phyloP scores from a whole-genome alignment of 2,888 invertebrate genomes.

The Leuctra nigra region DNA sequence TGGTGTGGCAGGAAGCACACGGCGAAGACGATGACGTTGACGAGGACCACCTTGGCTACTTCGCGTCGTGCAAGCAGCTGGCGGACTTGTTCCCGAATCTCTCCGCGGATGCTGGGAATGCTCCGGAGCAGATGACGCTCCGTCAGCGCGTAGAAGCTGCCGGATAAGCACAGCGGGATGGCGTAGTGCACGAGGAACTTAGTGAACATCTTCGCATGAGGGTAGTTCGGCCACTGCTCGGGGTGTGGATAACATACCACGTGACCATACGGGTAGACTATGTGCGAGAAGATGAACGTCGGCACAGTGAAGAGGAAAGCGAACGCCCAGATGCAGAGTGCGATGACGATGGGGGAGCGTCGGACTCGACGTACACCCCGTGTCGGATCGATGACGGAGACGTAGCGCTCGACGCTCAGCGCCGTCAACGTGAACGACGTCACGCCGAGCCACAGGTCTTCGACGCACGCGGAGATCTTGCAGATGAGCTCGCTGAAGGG shows the following conservation, averaged over 20 bases:
- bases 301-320: slow-evolving; percentile 72
- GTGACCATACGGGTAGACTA: slow-evolving; percentile 47
- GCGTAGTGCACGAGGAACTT: slow-evolving; percentile 74
- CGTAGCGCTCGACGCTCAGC: slow-evolving; percentile 82
- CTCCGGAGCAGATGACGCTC: slow-evolving; percentile 76
- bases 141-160: slow-evolving; percentile 83
- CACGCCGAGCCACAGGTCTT: slow-evolving; percentile 85
- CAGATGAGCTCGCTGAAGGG: slow-evolving; percentile 81
- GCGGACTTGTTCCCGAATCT: slow-evolving; percentile 56
- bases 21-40: slow-evolving; percentile 84
- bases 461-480: slow-evolving; percentile 66
- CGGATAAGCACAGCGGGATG: slow-evolving; percentile 76
- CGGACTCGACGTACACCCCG: slow-evolving; percentile 67
- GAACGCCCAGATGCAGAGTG: slow-evolving; percentile 70
- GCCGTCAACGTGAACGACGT: slow-evolving; percentile 91
- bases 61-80: slow-evolving; percentile 40
- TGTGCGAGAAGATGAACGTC: slow-evolving; percentile 63
- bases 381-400: slow-evolving; percentile 86
- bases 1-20: slow-evolving; percentile 52
- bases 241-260: slow-evolving; percentile 71
- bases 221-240: slow-evolving; percentile 54
- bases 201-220: slow-evolving; percentile 55
- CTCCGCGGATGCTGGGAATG: slow-evolving; percentile 74
- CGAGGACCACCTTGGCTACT: slow-evolving; percentile 79
- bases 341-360: slow-evolving; percentile 58